Evolutionary conservation across 2,888 invertebrate genomes (phyloP).

Genomic region (Paralinhomoeus sp.): DNA sequence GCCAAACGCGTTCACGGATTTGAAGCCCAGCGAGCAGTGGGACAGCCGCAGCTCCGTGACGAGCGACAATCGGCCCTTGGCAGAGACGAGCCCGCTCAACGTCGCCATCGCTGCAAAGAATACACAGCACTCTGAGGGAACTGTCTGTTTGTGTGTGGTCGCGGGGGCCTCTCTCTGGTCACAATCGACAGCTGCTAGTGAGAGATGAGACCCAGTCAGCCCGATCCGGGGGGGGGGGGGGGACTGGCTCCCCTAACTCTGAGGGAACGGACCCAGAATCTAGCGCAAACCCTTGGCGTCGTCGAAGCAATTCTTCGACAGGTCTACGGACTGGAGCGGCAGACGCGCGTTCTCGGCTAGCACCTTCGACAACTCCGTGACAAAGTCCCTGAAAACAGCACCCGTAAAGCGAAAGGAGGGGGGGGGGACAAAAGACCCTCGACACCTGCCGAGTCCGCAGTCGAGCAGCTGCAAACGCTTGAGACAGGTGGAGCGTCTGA

Average conservation of each 20-base stretch:
- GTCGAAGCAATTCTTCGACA: conserved; percentile 77
- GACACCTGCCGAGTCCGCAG: conserved; percentile 10
- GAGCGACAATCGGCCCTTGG: conserved; percentile 49
- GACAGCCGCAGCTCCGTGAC: conserved; percentile 64
- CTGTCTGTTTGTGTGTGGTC: too few relatives aligned
- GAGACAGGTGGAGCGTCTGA: conserved; percentile 14
- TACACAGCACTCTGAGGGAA: too few relatives aligned
- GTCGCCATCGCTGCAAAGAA: conserved; percentile 54
- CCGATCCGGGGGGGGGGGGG: too few relatives aligned
- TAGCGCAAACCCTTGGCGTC: conserved; percentile 82
- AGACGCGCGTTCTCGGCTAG: conserved; percentile 53
- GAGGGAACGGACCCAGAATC: too few relatives aligned
- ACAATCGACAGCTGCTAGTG: too few relatives aligned
- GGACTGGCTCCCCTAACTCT: too few relatives aligned
- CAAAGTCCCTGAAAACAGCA: conserved; percentile 47
- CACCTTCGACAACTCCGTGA: conserved; percentile 52
- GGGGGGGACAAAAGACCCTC: too few relatives aligned
- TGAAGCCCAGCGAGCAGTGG: conserved; percentile 69
- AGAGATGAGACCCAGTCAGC: too few relatives aligned
- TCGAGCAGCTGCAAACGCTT: conserved; percentile 12
- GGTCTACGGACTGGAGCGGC: conserved; percentile 64
- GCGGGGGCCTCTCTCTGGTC: too few relatives aligned
- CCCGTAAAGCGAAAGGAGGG: too few relatives aligned
- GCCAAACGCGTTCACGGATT: conserved; percentile 66
- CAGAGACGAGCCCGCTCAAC: too few relatives aligned